These are phyloP conservation scores for honey bee (Apis mellifera) DNA, from an alignment of 1,140 invertebrate species.

Conservation along the genomic window DNA sequence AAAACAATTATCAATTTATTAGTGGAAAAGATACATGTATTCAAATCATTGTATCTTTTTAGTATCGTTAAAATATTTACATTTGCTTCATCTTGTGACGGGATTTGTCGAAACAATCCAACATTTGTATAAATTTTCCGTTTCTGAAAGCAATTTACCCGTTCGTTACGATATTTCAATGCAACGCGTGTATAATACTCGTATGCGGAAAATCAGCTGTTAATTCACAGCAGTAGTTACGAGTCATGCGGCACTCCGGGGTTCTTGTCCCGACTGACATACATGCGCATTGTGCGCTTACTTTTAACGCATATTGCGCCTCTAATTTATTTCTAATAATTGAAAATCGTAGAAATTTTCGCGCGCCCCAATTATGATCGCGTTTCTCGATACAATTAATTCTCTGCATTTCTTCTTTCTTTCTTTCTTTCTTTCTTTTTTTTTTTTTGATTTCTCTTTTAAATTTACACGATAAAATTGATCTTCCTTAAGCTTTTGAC, in stretches of 20 bases:
- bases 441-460: too few species aligned
- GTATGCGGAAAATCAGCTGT: constrained; percentile 59
- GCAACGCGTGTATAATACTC: constrained; percentile 3
- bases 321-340: neutral
- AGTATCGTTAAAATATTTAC: too few species aligned
- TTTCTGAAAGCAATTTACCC: neutral
- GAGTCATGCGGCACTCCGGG: constrained; percentile 61
- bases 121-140: neutral
- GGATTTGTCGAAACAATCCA: neutral
- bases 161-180: constrained; percentile 1
- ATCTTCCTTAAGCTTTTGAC: too few species aligned
- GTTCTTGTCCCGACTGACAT: constrained; percentile 55
- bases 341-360: neutral
- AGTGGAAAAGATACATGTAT: too few species aligned
- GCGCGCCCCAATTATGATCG: too few species aligned
- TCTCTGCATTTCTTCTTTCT: too few species aligned
- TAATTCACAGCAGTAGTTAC: constrained; percentile 54
- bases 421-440: too few species aligned
- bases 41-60: too few species aligned
- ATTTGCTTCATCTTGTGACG: too few species aligned
- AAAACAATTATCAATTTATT: too few species aligned
- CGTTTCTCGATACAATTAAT: too few species aligned
- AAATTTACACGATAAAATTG: neutral
- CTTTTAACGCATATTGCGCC: constrained; percentile 24
- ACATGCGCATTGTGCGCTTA: constrained; percentile 48